Percentiles rank a stretch among this genome's conserved stretches.
Conservation (phyloP, 2,888 invertebrate species). For the Osmoderma eremita region DNA sequence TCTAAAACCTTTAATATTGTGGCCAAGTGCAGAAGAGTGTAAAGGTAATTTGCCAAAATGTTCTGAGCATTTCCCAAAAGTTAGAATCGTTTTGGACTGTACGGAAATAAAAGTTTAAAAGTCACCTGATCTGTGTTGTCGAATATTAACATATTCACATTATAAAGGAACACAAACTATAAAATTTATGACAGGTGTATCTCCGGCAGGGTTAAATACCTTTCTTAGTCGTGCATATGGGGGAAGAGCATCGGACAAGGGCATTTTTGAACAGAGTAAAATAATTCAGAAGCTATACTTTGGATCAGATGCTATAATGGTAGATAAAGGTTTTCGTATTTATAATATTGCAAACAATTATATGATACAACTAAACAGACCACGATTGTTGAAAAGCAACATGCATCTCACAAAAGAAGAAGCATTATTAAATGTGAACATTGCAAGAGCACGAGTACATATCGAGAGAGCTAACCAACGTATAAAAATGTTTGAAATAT, state of each 20-base stretch:
- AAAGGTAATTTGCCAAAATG: conserved; percentile 46
- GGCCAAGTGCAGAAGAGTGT: conserved; percentile 19
- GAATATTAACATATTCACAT: conserved; percentile 47
- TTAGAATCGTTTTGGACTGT: conserved; percentile 50
- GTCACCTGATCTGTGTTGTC: conserved; percentile 47
- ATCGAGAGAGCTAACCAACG: too few relatives aligned
- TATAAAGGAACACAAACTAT: conserved; percentile 49
- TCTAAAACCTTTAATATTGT: conserved; percentile 3
- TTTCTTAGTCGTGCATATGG: conserved; percentile 48
- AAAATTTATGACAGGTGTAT: conserved; percentile 31
- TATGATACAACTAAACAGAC: too few relatives aligned
- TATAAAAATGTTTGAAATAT: too few relatives aligned
- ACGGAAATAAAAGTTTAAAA: conserved; percentile 48
- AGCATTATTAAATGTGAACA: too few relatives aligned
- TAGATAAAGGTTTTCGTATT: conserved; percentile 52
- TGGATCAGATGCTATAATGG: conserved; percentile 49
- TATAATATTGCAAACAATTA: conserved; percentile 39
- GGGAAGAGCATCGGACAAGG: conserved; percentile 48
- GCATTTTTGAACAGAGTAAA: conserved; percentile 47
- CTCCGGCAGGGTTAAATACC: conserved; percentile 46
- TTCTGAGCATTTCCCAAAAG: conserved; percentile 48
- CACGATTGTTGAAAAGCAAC: too few relatives aligned
- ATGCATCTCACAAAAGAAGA: too few relatives aligned
- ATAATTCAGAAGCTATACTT: conserved; percentile 42
- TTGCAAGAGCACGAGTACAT: too few relatives aligned